Base-by-base conservation (phyloP, 2,113 vertebrate species). In the Coptodon rendalli region DNA sequence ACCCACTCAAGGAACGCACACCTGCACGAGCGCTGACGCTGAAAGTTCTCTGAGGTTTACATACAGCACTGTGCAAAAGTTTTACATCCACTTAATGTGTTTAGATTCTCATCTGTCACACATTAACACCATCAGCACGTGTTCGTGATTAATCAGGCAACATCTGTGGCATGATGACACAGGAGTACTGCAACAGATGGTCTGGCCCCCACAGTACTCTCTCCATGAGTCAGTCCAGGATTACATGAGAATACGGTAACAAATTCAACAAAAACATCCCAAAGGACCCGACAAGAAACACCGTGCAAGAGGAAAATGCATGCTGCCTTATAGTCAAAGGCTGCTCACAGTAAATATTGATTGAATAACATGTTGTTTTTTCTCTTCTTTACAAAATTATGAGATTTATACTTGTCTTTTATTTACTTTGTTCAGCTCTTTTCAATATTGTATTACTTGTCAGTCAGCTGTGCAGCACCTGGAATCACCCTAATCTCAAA, bases 1-100 rank as follows among this genome's bases (percentile, higher is more conserved):
- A 71, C 93, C 89, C 89, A 82, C 80, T 81, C 83, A 87, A 83
- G 91, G 92, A 94, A 93, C 91, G 89, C 87, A 91, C 89, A 93
- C 89, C 93, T 94, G 90, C 34, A 34, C 40, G 84, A 86, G 79
- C 53, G 24, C 81, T 3, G 17, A 82, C 78, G n/a, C 68, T 61
- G 79, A 50, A 63, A 86, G 68, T 38, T 36, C 48, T 59, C 10
- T 81, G 45, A 71, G 59, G 79, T 68, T 40, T 45, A 24, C 36
- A 7, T 43, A 6, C 66, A 17, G 81, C 10, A 7, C 19, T 63
- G 53, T 38, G 52, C 43, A 71, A 19, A 29, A 8, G n/a, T 63
- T 86, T 38, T 76, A 57, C 85, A 82, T 53, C 78, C 80, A 27
- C 29, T 19, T 87, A 8, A 38, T 8, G 27, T 82, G 80, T 61